Percentiles rank a stretch among this genome's conserved stretches.
phyloP scores from a whole-genome alignment of 2,113 vertebrate genomes.

The Telmatochromis sp. region DNA sequence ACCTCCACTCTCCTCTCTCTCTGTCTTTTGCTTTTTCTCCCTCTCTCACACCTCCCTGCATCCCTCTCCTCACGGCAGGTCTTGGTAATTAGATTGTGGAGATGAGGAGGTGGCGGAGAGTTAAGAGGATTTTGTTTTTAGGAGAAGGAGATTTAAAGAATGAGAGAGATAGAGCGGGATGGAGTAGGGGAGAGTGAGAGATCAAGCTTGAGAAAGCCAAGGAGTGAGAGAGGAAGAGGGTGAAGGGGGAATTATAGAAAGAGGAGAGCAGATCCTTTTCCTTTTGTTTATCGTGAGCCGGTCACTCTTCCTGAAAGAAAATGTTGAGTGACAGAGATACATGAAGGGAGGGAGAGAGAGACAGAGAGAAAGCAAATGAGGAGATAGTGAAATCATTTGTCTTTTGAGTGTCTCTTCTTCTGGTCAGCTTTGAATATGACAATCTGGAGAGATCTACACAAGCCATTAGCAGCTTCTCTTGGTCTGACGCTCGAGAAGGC shows the following conservation, averaged over 20 bases:
- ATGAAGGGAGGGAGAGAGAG: background rate
- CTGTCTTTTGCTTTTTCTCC: background rate
- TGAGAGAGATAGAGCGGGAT: background rate
- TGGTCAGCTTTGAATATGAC: background rate
- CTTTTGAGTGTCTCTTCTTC: background rate
- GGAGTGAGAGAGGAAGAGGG: background rate
- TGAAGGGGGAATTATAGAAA: constrained; percentile 9
- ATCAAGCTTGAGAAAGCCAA: background rate
- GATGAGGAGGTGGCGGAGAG: constrained; percentile 51
- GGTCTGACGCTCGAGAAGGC: background rate
- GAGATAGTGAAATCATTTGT: background rate
- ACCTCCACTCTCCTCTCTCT: constrained; percentile 6
- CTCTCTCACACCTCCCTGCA: background rate
- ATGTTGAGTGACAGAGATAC: constrained; percentile 17
- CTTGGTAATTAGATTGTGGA: constrained; percentile 57
- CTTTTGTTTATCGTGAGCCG: constrained; percentile 25
- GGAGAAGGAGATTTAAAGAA: constrained; percentile 44
- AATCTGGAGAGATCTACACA: background rate
- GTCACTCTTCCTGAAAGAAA: background rate
- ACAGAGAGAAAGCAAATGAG: background rate
- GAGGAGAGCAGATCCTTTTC: constrained; percentile 15
- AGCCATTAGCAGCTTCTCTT: background rate
- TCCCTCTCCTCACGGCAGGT: constrained; percentile 51
- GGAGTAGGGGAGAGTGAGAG: background rate
- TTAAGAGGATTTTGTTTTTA: constrained; percentile 64